phyloP scores from a whole-genome alignment of 1,140 invertebrate genomes.

The Samia ricini region DNA sequence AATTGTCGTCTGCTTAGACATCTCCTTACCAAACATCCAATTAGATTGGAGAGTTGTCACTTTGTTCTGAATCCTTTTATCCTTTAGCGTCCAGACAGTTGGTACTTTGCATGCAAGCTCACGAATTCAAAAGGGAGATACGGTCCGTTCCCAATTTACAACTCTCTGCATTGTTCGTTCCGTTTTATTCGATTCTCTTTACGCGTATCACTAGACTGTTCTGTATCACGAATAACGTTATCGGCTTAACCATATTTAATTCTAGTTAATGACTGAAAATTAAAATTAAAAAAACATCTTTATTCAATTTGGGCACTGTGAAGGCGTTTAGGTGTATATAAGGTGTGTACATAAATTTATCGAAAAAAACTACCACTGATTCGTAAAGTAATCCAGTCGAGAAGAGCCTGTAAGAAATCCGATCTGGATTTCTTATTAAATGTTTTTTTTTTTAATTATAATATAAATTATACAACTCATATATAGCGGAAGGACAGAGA shows the following conservation, averaged over 20 bases:
- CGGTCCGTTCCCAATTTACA: neutral
- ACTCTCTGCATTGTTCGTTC: neutral
- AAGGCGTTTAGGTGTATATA: too few species aligned
- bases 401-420: too few species aligned
- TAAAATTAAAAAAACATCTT: too few species aligned
- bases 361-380: too few species aligned
- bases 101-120: conserved; percentile 36
- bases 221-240: neutral
- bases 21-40: conserved; percentile 7
- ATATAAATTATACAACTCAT: too few species aligned
- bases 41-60: conserved; percentile 21
- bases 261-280: too few species aligned
- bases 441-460: too few species aligned
- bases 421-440: too few species aligned
- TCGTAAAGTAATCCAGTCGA: too few species aligned
- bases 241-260: neutral
- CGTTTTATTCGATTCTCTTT: neutral
- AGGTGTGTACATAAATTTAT: too few species aligned
- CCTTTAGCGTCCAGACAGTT: conserved; percentile 17
- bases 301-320: too few species aligned
- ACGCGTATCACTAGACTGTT: neutral
- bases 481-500: too few species aligned
- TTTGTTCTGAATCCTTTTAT: conserved; percentile 27
- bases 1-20: neutral
- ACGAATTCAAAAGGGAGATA: conserved; percentile 29